These are phyloP conservation scores for Petrocephalus schoutedeni DNA, from an alignment of 2,797 vertebrate species.

Conservation along the genomic window DNA sequence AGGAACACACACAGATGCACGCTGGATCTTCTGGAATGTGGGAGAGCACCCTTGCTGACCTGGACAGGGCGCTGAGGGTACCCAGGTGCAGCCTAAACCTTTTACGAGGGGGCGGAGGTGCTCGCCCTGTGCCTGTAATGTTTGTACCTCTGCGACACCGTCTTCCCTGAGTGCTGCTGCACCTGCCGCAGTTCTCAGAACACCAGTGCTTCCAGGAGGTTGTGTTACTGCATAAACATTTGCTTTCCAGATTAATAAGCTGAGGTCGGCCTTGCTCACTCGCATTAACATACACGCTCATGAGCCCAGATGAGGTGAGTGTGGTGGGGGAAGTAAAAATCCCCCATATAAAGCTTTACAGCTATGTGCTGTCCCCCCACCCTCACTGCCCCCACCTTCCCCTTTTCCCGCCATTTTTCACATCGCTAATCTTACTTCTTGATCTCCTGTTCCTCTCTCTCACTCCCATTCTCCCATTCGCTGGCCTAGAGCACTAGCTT, in stretches of 20 bases:
- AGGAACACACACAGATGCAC: not conserved
- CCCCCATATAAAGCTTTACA: not conserved
- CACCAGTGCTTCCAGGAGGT: conserved; percentile 63
- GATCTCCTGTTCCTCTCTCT: not conserved
- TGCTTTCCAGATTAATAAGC: conserved; percentile 61
- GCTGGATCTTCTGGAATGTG: not conserved
- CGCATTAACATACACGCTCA: conserved; percentile 21
- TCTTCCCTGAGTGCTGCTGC: conserved; percentile 36
- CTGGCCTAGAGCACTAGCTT: conserved; percentile 54
- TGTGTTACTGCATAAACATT: conserved; percentile 57
- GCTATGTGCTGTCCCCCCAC: not conserved
- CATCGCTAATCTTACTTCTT: not conserved
- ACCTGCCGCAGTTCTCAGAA: conserved; percentile 60
- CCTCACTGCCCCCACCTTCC: not conserved
- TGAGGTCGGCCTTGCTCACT: conserved; percentile 54
- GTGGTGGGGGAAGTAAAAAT: not conserved
- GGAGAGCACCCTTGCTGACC: not conserved
- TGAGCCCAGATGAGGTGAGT: not conserved
- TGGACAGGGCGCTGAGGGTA: not conserved
- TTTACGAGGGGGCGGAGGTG: not conserved
- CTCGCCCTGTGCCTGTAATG: not conserved
- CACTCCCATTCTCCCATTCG: not conserved
- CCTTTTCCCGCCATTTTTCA: not conserved
- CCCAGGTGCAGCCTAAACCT: not conserved
- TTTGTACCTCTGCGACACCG: not conserved